Evolutionary conservation across 2,888 invertebrate species (phyloP), one percentile per base, ranked within the genome.

Genomic region (Diachrysia chrysitis): DNA sequence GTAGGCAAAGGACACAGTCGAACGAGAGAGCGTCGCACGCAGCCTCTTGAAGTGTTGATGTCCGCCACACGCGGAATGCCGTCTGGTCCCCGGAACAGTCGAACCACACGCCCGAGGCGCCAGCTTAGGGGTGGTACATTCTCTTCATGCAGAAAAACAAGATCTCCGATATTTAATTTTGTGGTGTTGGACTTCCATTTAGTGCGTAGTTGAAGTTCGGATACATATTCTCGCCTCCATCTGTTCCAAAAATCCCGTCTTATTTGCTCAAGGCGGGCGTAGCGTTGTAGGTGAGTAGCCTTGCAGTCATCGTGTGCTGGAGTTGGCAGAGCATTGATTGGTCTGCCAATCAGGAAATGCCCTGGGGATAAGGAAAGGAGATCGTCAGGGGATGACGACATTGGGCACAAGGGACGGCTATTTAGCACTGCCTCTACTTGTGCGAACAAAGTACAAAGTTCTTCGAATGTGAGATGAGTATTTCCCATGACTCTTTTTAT

Each of bases 141-240:
- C 2, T 25, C 25, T 5, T 25, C 25, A 3, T 25, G 25, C 2
- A 25, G 2, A 5, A 25, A 5, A 5, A 25, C 25, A 2, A 25
- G 2, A 25, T 25, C 25, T 25, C 25, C 25, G 5, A 25, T 25
- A 5, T 25, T 25, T 3, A 25, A 5, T 25, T 25, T 25, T 3
- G 25, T 5, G 2, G 25, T 25, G 2, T 25, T 2, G 5, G 25
- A 3, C 5, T 25, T 25, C 25, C 25, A 25, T 25, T 25, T 25
- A 3, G 25, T 25, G 2, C 25, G 2, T 5, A 3, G 25, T 5
- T 25, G 25, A 2, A 25, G 25, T 25, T 25, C 25, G 2, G 2
- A 2, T 23, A 72, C 6, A 56, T 72, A 72, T 66, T 72, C 68
- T 1, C 12, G n/a, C n/a, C 53, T 51, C 72, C 68, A 72, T 1